phyloP scores from a whole-genome alignment of 2,888 invertebrate genomes.

The Laspeyria flexula region DNA sequence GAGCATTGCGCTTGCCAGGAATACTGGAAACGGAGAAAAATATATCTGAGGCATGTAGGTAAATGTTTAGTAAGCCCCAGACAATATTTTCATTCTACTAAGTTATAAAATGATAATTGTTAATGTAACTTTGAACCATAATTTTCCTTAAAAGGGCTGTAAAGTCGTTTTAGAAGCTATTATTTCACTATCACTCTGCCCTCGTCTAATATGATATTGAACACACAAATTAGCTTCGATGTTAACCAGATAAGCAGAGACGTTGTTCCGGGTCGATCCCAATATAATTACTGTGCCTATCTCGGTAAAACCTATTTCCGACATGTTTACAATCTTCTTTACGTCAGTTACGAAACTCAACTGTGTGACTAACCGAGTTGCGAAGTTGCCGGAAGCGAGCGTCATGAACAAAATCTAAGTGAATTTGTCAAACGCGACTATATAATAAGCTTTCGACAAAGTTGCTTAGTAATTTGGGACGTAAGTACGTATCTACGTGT shows the following conservation, averaged over 20 bases:
- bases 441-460: conserved; percentile 75
- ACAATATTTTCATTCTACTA: too few species aligned
- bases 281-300: conserved; percentile 42
- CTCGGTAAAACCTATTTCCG: conserved; percentile 56
- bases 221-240: conserved; percentile 4
- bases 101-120: too few species aligned
- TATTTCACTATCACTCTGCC: too few species aligned
- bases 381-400: conserved; percentile 67
- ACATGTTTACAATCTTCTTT: conserved; percentile 60
- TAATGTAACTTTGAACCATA: too few species aligned
- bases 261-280: conserved; percentile 31
- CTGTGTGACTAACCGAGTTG: conserved; percentile 67
- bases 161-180: too few species aligned
- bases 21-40: too few species aligned
- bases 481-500: conserved; percentile 33
- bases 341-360: conserved; percentile 49
- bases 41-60: too few species aligned
- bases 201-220: background rate
- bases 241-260: conserved; percentile 22
- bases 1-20: too few species aligned
- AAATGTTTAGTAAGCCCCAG: too few species aligned
- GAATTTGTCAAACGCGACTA: conserved; percentile 78
- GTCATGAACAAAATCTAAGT: conserved; percentile 79
- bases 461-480: conserved; percentile 60
- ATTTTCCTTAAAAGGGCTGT: too few species aligned